Conservation (phyloP, 2,113 vertebrate genomes). For the Anser cygnoides region DNA sequence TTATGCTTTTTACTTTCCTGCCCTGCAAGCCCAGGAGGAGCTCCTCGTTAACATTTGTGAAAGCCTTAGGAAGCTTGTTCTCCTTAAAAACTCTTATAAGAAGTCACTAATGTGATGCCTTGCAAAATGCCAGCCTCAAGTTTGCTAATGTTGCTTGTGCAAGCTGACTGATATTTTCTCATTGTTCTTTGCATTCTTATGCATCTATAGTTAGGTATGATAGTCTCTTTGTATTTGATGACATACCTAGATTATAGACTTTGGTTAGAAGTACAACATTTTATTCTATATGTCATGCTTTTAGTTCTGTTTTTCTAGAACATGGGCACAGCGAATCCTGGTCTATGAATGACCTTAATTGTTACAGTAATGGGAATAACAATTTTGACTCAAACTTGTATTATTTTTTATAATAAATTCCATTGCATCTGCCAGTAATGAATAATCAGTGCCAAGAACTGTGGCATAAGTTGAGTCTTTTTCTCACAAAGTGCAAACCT, state of each 20-base stretch:
- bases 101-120: background rate
- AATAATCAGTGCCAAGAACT: background rate
- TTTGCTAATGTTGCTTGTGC: background rate
- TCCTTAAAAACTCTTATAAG: background rate
- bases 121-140: background rate
- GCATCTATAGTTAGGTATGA: background rate
- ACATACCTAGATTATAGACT: background rate
- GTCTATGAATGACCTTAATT: background rate
- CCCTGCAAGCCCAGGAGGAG: background rate
- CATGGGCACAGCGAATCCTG: background rate
- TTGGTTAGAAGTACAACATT: background rate
- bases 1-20: background rate
- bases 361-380: background rate
- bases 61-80: background rate
- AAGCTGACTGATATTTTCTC: background rate
- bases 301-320: background rate
- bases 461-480: background rate
- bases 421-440: background rate
- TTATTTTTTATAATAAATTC: background rate
- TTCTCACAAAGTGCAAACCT: background rate
- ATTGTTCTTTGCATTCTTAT: background rate
- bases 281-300: background rate
- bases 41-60: background rate
- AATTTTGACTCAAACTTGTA: background rate
- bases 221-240: background rate